phyloP scores from a whole-genome alignment of 2,113 vertebrate species.

The crab-eating macaque (Macaca fascicularis) region DNA sequence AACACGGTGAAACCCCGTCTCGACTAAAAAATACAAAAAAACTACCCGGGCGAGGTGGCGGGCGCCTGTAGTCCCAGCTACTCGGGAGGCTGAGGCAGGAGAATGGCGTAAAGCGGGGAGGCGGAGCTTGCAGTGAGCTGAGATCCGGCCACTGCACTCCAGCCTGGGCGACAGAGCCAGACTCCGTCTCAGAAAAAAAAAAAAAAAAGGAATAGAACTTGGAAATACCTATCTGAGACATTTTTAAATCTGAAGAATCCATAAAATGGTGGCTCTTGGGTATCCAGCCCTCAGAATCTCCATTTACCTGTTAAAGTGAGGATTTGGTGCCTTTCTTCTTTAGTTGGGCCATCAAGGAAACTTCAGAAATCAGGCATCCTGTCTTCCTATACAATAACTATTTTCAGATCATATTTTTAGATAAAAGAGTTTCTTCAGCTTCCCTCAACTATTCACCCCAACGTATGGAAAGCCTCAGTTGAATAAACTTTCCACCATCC shows the following conservation, averaged over 20 bases:
- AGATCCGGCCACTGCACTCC: too few relatives aligned
- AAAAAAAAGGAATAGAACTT: not conserved
- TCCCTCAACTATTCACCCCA: not conserved
- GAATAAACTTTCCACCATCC: not conserved
- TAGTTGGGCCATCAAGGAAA: not conserved
- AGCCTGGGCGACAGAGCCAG: too few relatives aligned
- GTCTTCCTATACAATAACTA: constrained; percentile 22
- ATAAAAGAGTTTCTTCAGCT: not conserved
- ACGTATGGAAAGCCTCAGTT: not conserved
- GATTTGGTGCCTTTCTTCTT: constrained; percentile 13
- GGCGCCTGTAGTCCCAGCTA: too few relatives aligned
- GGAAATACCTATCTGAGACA: not conserved
- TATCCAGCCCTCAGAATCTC: not conserved
- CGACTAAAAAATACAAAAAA: too few relatives aligned
- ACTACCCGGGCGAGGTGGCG: too few relatives aligned
- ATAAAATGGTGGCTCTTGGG: not conserved
- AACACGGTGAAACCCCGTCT: too few relatives aligned
- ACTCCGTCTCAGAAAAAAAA: too few relatives aligned
- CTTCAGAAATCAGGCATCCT: constrained; percentile 21
- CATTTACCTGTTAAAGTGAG: not conserved
- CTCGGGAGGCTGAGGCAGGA: too few relatives aligned
- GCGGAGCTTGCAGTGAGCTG: too few relatives aligned
- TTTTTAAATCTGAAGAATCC: not conserved
- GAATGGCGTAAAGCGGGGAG: too few relatives aligned
- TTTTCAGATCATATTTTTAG: constrained; percentile 14